Conservation (phyloP, 2,888 invertebrate genomes). For the Zhengitettix transpicula region DNA sequence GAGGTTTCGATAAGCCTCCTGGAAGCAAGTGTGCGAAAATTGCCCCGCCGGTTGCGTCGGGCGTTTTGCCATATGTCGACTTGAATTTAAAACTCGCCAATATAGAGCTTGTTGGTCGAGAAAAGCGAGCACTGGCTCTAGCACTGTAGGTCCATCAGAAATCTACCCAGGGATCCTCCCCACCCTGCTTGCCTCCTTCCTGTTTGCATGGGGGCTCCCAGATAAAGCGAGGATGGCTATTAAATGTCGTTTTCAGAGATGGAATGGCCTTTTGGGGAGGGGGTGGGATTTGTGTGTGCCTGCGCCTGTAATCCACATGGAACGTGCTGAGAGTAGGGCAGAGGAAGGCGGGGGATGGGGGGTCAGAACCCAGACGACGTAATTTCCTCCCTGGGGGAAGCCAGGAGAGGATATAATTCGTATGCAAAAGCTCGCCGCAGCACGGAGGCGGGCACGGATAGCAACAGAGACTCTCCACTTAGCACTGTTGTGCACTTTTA, state of each 20-base stretch:
- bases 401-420: conserved; percentile 9
- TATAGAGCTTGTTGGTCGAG: too few species aligned
- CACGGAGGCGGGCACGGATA: background rate
- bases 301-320: conserved; percentile 8
- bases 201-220: conserved; percentile 11
- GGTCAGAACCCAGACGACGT: conserved; percentile 11
- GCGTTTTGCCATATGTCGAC: too few species aligned
- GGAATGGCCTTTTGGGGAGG: conserved; percentile 10
- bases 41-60: too few species aligned
- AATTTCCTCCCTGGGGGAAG: conserved; percentile 10
- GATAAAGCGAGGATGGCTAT: conserved; percentile 14
- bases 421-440: conserved; percentile 10
- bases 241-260: conserved; percentile 14
- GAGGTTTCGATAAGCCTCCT: too few species aligned
- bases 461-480: background rate
- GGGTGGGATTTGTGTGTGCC: conserved; percentile 8
- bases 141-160: conserved; percentile 6
- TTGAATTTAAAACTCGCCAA: too few species aligned
- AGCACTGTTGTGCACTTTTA: background rate
- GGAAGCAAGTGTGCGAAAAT: too few species aligned
- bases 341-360: conserved; percentile 1
- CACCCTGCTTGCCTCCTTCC: background rate
- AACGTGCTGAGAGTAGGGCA: background rate
- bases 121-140: too few species aligned
- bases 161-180: conserved; percentile 2